Percentiles rank a stretch among this genome's conserved stretches.
Evolutionary conservation across 2,888 invertebrate species (phyloP).

Genomic region (Erebia ligea): DNA sequence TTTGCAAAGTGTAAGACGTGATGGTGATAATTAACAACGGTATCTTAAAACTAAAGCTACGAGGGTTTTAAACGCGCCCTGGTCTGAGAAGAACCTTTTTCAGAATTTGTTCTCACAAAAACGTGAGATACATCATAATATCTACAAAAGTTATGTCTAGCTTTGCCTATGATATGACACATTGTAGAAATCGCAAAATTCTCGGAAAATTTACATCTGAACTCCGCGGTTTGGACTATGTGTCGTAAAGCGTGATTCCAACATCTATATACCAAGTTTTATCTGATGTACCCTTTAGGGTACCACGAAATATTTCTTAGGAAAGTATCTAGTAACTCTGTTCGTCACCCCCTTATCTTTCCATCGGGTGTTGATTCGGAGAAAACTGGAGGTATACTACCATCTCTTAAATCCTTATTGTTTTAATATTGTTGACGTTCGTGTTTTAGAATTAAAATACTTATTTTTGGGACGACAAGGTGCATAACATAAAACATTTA

Average conservation of each 20-base stretch:
- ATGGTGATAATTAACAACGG: too few relatives aligned
- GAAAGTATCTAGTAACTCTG: constrained; percentile 29
- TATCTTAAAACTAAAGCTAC: too few relatives aligned
- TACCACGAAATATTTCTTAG: constrained; percentile 25
- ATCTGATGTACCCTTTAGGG: constrained; percentile 30
- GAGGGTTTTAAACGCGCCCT: too few relatives aligned
- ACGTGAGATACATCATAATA: too few relatives aligned
- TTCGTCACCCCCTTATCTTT: constrained; percentile 35
- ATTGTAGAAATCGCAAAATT: constrained; percentile 11
- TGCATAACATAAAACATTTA: too few relatives aligned
- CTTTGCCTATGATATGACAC: not conserved
- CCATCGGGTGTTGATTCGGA: constrained; percentile 37
- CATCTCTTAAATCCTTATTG: too few relatives aligned
- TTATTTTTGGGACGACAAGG: too few relatives aligned
- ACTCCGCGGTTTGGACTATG: not conserved
- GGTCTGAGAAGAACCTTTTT: too few relatives aligned
- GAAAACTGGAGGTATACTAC: constrained; percentile 16
- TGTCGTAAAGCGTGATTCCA: constrained; percentile 3
- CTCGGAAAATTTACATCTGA: constrained; percentile 17
- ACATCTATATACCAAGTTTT: constrained; percentile 16
- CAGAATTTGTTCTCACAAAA: too few relatives aligned
- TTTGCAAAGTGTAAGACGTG: too few relatives aligned
- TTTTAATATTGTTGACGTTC: too few relatives aligned
- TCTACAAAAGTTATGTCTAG: not conserved
- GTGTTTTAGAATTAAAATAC: too few relatives aligned